phyloP scores from a whole-genome alignment of 2,888 invertebrate genomes.

The Cordilura impudica region DNA sequence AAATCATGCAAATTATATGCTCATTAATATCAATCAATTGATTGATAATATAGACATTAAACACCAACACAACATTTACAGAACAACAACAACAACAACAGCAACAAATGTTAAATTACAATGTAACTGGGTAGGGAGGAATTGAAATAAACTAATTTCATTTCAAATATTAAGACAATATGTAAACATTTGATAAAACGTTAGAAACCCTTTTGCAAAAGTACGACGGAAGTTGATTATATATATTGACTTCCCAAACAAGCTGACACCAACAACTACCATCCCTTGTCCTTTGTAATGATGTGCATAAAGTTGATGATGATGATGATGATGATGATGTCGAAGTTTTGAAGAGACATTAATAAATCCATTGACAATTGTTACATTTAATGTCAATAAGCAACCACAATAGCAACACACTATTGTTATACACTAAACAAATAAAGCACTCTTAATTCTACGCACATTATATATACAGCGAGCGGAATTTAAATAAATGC shows the following conservation, averaged over 20 bases:
- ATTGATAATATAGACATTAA: conserved; percentile 67
- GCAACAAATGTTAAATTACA: background rate
- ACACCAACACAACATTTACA: background rate
- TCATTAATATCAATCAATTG: conserved; percentile 76
- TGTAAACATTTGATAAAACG: conserved; percentile 17
- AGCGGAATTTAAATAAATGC: too few species aligned
- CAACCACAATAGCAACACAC: conserved; percentile 64
- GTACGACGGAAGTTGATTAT: conserved; percentile 31
- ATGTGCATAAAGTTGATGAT: conserved; percentile 11
- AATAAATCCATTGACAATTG: conserved; percentile 77
- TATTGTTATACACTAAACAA: too few species aligned
- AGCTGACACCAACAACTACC: conserved; percentile 4
- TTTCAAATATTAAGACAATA: conserved; percentile 15
- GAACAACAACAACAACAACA: too few species aligned
- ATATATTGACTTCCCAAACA: background rate
- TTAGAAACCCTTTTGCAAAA: conserved; percentile 13
- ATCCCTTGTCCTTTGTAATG: conserved; percentile 41
- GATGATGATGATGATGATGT: conserved; percentile 21
- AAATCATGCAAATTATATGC: conserved; percentile 73
- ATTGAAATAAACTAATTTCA: conserved; percentile 50
- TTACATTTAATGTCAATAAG: conserved; percentile 70
- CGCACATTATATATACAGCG: too few species aligned
- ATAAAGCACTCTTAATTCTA: too few species aligned
- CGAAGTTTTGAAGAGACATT: conserved; percentile 58
- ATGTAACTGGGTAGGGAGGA: conserved; percentile 6